Percentiles rank a stretch among this genome's conserved stretches.
These are phyloP conservation scores for Eristalis pertinax DNA, from an alignment of 2,888 invertebrate species.

Conservation along the genomic window DNA sequence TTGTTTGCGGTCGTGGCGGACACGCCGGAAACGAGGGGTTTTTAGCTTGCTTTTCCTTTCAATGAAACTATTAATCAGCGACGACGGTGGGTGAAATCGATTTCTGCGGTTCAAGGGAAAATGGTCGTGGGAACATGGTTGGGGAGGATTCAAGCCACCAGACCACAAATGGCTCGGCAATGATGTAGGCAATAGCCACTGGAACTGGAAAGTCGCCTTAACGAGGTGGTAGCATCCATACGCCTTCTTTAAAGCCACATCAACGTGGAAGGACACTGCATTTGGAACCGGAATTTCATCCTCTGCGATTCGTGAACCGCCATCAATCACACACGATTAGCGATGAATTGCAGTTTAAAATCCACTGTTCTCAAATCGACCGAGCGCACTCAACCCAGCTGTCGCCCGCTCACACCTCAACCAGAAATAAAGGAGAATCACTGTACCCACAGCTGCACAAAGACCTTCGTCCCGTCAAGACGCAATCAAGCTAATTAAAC, in stretches of 20 bases:
- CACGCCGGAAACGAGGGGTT: not conserved
- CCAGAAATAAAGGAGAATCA: not conserved
- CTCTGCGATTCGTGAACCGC: too few species aligned
- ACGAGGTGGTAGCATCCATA: too few species aligned
- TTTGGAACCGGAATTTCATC: too few species aligned
- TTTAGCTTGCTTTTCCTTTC: constrained; percentile 18
- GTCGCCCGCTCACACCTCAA: not conserved
- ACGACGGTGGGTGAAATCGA: not conserved
- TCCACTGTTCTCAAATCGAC: not conserved
- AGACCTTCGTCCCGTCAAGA: not conserved
- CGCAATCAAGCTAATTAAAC: constrained; percentile 64
- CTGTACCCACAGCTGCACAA: not conserved
- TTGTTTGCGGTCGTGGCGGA: not conserved
- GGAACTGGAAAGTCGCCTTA: too few species aligned
- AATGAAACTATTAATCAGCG: constrained; percentile 42
- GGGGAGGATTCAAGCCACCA: too few species aligned
- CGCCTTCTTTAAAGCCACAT: too few species aligned
- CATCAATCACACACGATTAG: too few species aligned
- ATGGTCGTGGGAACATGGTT: too few species aligned
- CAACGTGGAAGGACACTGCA: too few species aligned
- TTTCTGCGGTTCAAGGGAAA: not conserved
- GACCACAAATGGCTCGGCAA: too few species aligned
- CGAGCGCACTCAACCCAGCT: not conserved
- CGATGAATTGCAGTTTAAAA: not conserved
- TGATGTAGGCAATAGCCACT: too few species aligned